Evolutionary conservation across 92 coral and sea anemone genomes (phyloP).

Genomic region (Parazoanthus atlanticus): DNA sequence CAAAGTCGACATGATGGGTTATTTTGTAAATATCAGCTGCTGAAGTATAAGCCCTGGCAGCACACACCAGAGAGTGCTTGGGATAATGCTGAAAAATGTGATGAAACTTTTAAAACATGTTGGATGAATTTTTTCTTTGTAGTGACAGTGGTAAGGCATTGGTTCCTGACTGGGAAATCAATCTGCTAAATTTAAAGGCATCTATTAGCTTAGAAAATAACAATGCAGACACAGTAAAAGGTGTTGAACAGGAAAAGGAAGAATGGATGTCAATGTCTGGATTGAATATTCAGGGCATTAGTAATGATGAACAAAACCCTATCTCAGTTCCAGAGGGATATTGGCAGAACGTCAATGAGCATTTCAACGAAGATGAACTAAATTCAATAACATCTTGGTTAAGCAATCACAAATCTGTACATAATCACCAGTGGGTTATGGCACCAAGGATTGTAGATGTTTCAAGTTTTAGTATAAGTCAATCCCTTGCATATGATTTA

Average conservation of each 20-base stretch:
- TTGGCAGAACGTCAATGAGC: conserved; percentile 44
- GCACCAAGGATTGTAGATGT: conserved; percentile 42
- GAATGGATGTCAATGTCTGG: conserved; percentile 48
- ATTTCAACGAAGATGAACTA: conserved; percentile 43
- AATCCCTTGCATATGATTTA: conserved; percentile 38
- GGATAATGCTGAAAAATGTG: conserved; percentile 48
- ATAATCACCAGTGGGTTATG: conserved; percentile 44
- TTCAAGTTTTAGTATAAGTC: conserved; percentile 50
- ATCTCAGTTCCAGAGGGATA: conserved; percentile 46
- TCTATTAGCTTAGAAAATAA: conserved; percentile 6
- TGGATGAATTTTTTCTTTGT: conserved; percentile 48
- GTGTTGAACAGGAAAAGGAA: conserved; percentile 47
- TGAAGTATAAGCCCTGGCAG: not conserved
- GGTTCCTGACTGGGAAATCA: conserved; percentile 56
- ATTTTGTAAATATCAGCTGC: not conserved
- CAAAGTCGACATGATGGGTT: not conserved
- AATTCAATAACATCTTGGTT: conserved; percentile 56
- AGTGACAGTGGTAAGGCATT: conserved; percentile 30
- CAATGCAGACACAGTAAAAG: too few relatives aligned
- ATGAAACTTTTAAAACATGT: conserved; percentile 50
- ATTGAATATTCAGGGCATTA: conserved; percentile 33
- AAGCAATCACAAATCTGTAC: conserved; percentile 44
- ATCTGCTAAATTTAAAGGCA: conserved; percentile 38
- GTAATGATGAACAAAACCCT: conserved; percentile 22
- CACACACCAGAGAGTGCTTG: conserved; percentile 51